These are phyloP conservation scores for Chironex yamaguchii DNA, from an alignment of 30 jellyfish, hydroid and myxozoan species.

Conservation along the genomic window DNA sequence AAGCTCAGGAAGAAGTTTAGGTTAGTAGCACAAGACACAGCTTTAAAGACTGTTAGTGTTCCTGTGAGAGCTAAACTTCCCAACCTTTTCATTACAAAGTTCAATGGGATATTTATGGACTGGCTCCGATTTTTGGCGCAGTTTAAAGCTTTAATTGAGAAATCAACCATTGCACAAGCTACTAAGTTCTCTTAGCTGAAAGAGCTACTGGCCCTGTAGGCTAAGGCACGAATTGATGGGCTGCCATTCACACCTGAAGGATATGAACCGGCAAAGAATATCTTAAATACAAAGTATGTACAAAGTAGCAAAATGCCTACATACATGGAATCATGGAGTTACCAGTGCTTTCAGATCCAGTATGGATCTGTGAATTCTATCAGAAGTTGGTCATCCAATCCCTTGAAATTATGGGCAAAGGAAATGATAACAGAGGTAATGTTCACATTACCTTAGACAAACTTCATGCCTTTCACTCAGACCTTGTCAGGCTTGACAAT, in stretches of 20 bases:
- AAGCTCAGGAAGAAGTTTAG: no score
- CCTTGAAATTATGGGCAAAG: constrained; percentile 79
- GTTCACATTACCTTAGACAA: constrained; percentile 66
- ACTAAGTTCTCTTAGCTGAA: no score
- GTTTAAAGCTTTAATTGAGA: no score
- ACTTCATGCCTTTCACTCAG: constrained; percentile 70
- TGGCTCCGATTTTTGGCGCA: no score
- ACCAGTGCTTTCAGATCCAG: constrained; percentile 52
- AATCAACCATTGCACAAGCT: no score
- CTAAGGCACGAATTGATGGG: no score
- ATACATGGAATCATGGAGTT: constrained; percentile 62
- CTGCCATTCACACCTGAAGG: constrained; percentile 65
- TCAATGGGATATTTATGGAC: no score
- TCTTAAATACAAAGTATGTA: constrained; percentile 62
- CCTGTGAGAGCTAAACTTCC: no score
- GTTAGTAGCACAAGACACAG: no score
- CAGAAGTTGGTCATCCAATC: constrained; percentile 69
- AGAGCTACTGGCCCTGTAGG: no score
- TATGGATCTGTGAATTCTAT: constrained; percentile 56
- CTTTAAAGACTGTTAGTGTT: no score
- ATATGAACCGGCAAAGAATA: constrained; percentile 74
- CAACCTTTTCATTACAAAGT: no score
- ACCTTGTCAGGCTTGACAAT: constrained; percentile 67
- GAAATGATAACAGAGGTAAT: constrained; percentile 57
- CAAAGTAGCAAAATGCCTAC: constrained; percentile 70